Conservation (phyloP, 2,888 invertebrate species). For the Euzophera pinguis region DNA sequence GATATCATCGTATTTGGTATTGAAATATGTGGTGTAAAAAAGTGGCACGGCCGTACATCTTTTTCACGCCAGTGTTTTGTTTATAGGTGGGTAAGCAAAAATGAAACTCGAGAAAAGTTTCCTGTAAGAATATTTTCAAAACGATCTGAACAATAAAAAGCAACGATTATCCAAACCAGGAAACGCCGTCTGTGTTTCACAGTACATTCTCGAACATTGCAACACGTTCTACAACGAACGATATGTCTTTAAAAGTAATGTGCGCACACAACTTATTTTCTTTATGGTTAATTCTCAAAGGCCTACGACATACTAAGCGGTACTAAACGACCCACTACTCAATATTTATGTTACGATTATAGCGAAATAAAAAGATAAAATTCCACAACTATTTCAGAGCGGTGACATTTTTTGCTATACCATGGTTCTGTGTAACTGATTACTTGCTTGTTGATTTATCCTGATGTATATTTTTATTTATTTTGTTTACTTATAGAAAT, state of each 20-base stretch:
- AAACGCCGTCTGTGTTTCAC: neutral
- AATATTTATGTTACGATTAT: conserved; percentile 25
- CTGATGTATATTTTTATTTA: neutral
- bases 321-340: conserved; percentile 18
- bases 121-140: no score
- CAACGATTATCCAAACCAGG: neutral
- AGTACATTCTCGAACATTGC: conserved; percentile 18
- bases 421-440: conserved; percentile 5
- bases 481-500: neutral
- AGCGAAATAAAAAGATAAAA: conserved; percentile 14
- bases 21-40: no score
- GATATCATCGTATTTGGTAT: no score
- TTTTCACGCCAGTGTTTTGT: no score
- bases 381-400: conserved; percentile 5
- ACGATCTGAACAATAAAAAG: no score
- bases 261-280: conserved; percentile 13
- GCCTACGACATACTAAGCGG: conserved; percentile 19
- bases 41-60: no score
- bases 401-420: neutral
- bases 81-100: no score
- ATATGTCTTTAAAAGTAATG: conserved; percentile 19
- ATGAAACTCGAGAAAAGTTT: no score
- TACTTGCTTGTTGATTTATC: neutral
- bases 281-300: conserved; percentile 20
- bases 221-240: conserved; percentile 18